Base-by-base conservation (phyloP, 2,797 vertebrate species). In the Gallinago nigripennis region DNA sequence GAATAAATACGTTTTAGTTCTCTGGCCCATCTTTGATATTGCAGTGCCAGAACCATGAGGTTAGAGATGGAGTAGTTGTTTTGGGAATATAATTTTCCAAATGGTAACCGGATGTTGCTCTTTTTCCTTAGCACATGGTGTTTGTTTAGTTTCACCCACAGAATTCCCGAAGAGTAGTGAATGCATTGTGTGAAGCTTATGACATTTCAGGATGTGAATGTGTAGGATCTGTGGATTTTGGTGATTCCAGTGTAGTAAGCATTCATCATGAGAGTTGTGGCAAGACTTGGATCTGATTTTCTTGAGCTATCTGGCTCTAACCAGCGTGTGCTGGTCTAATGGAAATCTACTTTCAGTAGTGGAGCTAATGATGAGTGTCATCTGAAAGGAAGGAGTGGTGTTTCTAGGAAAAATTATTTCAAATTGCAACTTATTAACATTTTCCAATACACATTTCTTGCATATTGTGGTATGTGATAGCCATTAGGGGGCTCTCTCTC, bases 401-500 rank as follows among this genome's bases (percentile, higher is more conserved):
- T 46, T 95, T 86, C 54, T 82, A 94, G 63, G 69, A 92, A 90
- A 94, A 95, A 82, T 83, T 2, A 45, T 58, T 94, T 69, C 37
- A 92, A 81, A 31, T 64, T 69, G 39, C 35, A 65, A 78, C 27
- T 76, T 1, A 0, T 64, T 90, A 79, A 84, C 31, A 56, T 88
- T 92, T 95, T 95, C 85, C 82, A 48, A n/a, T 45, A 51, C 33
- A 68, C 7, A n/a, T 77, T 95, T 92, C 37, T 82, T 92, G 53
- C 48, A 53, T 31, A 48, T n/a, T 83, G 85, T 81, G 80, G 81
- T 79, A 79, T 4, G 1, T 41, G 58, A 56, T 82, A 86, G 8
- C 14, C 56, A 35, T 13, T 5, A 70, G 70, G 63, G 82, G 46
- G 82, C 91, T 95, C 90, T 87, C 54, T 93, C 30, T 91, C 61